Evolutionary conservation across 2,888 invertebrate genomes (phyloP), one percentile per base, ranked within the genome.

Genomic region (Phragmatobia fuliginosa): DNA sequence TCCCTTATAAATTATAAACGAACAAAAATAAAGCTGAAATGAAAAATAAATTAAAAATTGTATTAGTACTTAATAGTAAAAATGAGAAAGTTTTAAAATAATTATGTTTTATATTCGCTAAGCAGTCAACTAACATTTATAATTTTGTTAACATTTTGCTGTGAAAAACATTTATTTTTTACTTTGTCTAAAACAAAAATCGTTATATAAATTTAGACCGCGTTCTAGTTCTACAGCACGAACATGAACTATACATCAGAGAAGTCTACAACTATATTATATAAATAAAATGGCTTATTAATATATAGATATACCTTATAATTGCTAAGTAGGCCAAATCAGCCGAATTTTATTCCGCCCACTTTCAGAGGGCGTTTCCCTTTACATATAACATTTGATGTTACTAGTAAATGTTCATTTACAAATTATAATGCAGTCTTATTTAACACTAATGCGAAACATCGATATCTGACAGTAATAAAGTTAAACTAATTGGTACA

Each of bases 1-100:
- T 83, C 83, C 81, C 75, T 77, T 78, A 81, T 70, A 78, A 59
- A 59, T 38, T 38, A 71, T 14, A 8, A 56, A 69, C 25, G 59
- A 67, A 69, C 70, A 73, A 38, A 69, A 70, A 70, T 71, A 66
- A 68, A 60, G 63, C 66, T 70, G 52, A 71, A 74, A 73, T 73
- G 73, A 71, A n/a, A 76, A 69, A 64, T 10, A 38, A 28, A 32
- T 62, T 5, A 41, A 41, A 28, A 16, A n/a, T 38, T 62, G 3
- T 41, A 28, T 41, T 21, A 41, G 8, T 56, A 56, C 14, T 16
- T 6, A 56, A 14, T 25, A 28, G 28, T 28, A 16, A 56, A 6
- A 56, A 52, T 14, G 10, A 49, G 8, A 56, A 56, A 56, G 11
- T n/a, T 52, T 25, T 25, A 52, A 11, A 25, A 11, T 49, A 8